A percentile compares a stretch with the other conserved stretches of the same genome.
Evolutionary conservation across 1,140 invertebrate species (phyloP).

Genomic region (Fopius arisanus): DNA sequence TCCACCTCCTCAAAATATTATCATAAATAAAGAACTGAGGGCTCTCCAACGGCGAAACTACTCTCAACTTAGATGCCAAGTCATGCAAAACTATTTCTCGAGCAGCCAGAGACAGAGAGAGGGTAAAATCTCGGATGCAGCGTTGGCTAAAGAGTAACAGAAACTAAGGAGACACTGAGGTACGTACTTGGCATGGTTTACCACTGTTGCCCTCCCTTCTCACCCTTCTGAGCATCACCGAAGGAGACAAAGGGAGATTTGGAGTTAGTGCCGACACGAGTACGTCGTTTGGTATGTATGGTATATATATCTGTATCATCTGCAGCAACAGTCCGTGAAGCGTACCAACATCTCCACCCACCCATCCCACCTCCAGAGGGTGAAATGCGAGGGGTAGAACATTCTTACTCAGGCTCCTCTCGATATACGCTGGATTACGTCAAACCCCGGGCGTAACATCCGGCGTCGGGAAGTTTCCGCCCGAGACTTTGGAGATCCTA

Average conservation of each 20-base stretch:
- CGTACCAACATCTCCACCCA: neutral
- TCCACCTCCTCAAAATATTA: neutral
- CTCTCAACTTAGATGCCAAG: neutral
- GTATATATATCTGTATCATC: neutral
- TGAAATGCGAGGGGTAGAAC: neutral
- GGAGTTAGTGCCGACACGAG: neutral
- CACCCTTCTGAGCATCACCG: neutral
- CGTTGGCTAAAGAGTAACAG: neutral
- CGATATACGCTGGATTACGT: slow-evolving; percentile 27
- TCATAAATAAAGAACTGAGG: neutral
- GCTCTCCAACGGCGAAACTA: neutral
- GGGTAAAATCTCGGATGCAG: neutral
- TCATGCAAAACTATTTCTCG: slow-evolving; percentile 2
- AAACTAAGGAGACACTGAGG: neutral
- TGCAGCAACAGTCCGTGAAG: slow-evolving; percentile 3
- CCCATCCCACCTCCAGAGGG: neutral
- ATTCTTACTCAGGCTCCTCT: neutral
- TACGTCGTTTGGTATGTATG: neutral
- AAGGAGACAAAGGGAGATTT: slow-evolving; percentile 3
- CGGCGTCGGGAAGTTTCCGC: slow-evolving; percentile 26
- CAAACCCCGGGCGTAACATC: slow-evolving; percentile 31
- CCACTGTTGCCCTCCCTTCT: neutral
- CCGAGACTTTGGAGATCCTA: slow-evolving; percentile 23
- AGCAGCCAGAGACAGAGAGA: neutral
- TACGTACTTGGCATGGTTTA: slow-evolving; percentile 18